Evolutionary conservation across 2,888 invertebrate genomes (phyloP).

Genomic region (Petrolisthes manimaculis): DNA sequence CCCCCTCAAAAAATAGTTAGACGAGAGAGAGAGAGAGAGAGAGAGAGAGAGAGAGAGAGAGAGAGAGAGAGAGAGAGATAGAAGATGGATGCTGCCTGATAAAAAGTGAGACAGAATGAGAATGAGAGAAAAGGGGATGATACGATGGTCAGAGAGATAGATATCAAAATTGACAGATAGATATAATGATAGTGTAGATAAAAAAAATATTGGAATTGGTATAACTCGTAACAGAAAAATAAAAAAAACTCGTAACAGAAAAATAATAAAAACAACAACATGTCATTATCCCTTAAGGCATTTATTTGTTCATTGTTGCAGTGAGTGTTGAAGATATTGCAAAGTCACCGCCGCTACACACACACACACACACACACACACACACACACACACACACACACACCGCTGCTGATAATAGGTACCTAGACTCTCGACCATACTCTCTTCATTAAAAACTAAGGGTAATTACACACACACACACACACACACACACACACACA

Average conservation of each 20-base stretch:
- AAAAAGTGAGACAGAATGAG: too few species aligned
- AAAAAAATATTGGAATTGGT: not conserved
- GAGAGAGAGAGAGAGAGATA: slow-evolving; percentile 18
- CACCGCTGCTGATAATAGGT: not conserved
- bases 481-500: slow-evolving; percentile 20
- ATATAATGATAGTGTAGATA: not conserved
- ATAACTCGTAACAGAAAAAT: not conserved
- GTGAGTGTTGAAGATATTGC: too few species aligned
- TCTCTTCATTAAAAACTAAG: not conserved
- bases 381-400: too few species aligned
- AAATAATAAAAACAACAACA: not conserved
- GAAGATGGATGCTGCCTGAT: not conserved
- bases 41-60: slow-evolving; percentile 26
- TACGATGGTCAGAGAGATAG: not conserved
- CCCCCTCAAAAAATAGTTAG: not conserved
- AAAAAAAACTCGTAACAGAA: not conserved
- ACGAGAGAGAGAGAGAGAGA: slow-evolving; percentile 20
- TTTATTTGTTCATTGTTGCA: too few species aligned
- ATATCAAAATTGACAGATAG: not conserved
- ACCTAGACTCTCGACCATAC: not conserved
- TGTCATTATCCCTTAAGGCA: not conserved
- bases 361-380: too few species aligned
- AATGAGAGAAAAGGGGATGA: not conserved
- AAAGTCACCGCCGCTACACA: too few species aligned
- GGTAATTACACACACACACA: not conserved